Evolutionary conservation across 2,113 vertebrate species (phyloP).

Genomic region (Coptodon rendalli): DNA sequence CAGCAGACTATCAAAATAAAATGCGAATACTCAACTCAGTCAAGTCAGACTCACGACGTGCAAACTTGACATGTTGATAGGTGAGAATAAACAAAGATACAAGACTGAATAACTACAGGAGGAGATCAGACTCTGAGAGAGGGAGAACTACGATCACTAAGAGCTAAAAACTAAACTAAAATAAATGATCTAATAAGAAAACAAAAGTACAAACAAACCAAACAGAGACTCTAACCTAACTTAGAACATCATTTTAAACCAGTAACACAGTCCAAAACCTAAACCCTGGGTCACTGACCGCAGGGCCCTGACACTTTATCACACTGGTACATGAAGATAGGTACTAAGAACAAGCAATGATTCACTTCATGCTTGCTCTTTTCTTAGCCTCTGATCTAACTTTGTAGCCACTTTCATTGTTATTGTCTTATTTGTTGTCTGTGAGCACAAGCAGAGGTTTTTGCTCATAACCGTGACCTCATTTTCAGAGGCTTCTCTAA

Average conservation of each 20-base stretch:
- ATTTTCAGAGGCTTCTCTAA: rapidly evolving
- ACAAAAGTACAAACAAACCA: not conserved
- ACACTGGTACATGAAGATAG: not conserved
- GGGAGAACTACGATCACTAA: not conserved
- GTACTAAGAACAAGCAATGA: not conserved
- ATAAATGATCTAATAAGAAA: not conserved
- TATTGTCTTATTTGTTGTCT: rapidly evolving
- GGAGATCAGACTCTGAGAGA: rapidly evolving
- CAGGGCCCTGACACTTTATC: not conserved
- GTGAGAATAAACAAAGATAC: not conserved
- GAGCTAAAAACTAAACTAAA: not conserved
- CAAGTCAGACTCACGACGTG: not conserved
- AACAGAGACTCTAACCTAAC: not conserved
- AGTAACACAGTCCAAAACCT: rapidly evolving
- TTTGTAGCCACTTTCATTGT: rapidly evolving
- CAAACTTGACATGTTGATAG: rapidly evolving
- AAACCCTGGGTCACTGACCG: not conserved
- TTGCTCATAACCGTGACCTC: rapidly evolving
- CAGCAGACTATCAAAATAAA: no score
- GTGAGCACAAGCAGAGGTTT: not conserved
- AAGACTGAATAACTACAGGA: rapidly evolving
- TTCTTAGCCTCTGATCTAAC: rapidly evolving
- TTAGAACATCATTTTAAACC: rapidly evolving
- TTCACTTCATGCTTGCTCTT: not conserved
- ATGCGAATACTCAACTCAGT: rapidly evolving